A percentile compares a stretch with the other conserved stretches of the same genome.
Conservation (phyloP, 1,140 invertebrate species). For the Pogonus chalceus region DNA sequence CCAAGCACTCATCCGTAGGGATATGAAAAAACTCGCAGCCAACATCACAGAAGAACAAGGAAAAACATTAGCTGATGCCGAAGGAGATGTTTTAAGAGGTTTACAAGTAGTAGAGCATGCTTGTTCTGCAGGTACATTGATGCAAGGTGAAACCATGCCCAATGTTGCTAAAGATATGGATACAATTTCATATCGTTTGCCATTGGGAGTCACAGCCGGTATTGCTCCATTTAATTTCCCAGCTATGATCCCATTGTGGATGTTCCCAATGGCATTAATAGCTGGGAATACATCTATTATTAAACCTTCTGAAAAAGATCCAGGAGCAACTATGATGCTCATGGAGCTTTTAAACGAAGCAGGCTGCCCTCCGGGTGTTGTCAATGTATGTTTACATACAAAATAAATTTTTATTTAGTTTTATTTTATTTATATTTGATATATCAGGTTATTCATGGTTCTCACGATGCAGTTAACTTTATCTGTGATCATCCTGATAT, state of each 20-base stretch:
- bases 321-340: slow-evolving; percentile 90
- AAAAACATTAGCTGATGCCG: slow-evolving; percentile 93
- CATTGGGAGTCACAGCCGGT: slow-evolving; percentile 76
- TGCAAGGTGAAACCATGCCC: slow-evolving; percentile 85
- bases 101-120: slow-evolving; percentile 97
- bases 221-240: slow-evolving; percentile 86
- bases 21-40: slow-evolving; percentile 78
- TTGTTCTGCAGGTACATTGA: slow-evolving; percentile 82
- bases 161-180: slow-evolving; percentile 93
- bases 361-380: slow-evolving; percentile 85
- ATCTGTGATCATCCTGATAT: slow-evolving; percentile 95
- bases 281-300: slow-evolving; percentile 75
- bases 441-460: slow-evolving; percentile 80
- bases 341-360: slow-evolving; percentile 82
- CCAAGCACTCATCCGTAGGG: slow-evolving; percentile 48
- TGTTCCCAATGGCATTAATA: slow-evolving; percentile 89
- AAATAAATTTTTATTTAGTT: background rate
- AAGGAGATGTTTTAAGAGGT: slow-evolving; percentile 95
- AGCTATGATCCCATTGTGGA: slow-evolving; percentile 99
- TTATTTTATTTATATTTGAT: slow-evolving; percentile 10
- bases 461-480: slow-evolving; percentile 89
- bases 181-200: slow-evolving; percentile 77
- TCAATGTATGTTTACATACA: slow-evolving; percentile 57
- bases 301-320: slow-evolving; percentile 94
- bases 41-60: slow-evolving; percentile 96